phyloP scores from a whole-genome alignment of 1,140 invertebrate species.

The Trinorchestia longiramus region DNA sequence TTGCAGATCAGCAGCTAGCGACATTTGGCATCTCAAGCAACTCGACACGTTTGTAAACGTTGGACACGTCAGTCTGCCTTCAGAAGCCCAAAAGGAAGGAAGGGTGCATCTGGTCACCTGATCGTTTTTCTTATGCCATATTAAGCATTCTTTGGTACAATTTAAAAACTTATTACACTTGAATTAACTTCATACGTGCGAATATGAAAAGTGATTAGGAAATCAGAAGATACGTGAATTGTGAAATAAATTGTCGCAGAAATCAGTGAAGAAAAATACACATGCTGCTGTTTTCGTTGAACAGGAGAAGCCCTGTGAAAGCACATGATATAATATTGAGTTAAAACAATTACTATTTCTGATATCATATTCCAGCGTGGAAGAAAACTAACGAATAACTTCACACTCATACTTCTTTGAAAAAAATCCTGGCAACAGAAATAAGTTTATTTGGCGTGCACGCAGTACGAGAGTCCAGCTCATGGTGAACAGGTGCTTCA shows the following conservation, averaged over 20 bases:
- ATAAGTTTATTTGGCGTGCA: no score
- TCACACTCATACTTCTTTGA: no score
- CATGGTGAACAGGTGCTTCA: no score
- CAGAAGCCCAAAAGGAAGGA: conserved; percentile 2
- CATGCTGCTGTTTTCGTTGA: no score
- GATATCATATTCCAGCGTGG: no score
- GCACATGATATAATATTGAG: no score
- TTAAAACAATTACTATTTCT: no score
- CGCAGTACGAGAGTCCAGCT: no score
- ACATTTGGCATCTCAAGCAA: conserved; percentile 28
- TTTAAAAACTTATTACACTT: neutral
- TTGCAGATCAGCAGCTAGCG: neutral
- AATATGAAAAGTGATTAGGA: no score
- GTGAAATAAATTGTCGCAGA: neutral
- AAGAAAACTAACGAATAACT: no score
- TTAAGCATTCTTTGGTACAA: neutral
- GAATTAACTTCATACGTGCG: neutral
- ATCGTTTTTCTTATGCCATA: neutral
- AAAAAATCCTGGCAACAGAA: no score
- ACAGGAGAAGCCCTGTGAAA: no score
- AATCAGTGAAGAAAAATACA: neutral
- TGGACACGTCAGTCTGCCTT: neutral
- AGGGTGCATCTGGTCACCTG: conserved; percentile 12
- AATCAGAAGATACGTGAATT: neutral
- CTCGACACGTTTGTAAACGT: conserved; percentile 42